phyloP scores from a whole-genome alignment of 2,113 vertebrate species.

The Propithecus coquereli region DNA sequence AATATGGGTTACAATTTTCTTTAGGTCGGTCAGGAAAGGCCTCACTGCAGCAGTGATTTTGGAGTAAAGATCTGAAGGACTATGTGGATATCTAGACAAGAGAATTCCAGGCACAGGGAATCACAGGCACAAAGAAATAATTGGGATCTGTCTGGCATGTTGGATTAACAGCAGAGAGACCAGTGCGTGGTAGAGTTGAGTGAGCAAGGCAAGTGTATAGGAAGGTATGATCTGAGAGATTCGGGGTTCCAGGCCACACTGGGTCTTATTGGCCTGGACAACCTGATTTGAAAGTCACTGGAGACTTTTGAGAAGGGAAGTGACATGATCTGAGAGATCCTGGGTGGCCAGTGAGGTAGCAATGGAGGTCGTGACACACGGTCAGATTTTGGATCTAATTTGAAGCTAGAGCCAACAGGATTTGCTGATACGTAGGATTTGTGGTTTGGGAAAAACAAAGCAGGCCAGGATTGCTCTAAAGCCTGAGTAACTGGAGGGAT shows the following conservation, averaged over 20 bases:
- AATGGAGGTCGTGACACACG: rapidly evolving
- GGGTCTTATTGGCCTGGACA: not conserved
- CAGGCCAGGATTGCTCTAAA: not conserved
- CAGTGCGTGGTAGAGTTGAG: not conserved
- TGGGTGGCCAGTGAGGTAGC: no score
- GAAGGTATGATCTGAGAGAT: not conserved
- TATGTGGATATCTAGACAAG: not conserved
- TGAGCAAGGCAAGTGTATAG: not conserved
- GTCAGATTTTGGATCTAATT: not conserved
- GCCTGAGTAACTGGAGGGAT: not conserved
- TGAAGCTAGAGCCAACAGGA: not conserved
- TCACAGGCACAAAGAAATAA: not conserved
- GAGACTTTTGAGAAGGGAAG: not conserved
- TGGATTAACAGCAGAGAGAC: not conserved
- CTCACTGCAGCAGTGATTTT: not conserved
- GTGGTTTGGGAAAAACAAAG: not conserved
- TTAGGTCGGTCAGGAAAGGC: not conserved
- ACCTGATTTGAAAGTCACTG: not conserved
- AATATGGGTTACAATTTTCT: not conserved
- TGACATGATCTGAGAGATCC: not conserved
- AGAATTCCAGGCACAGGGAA: not conserved
- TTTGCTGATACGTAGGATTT: not conserved
- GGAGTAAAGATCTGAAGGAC: not conserved
- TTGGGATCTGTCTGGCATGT: not conserved
- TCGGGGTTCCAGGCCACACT: rapidly evolving